phyloP scores from a whole-genome alignment of 30 jellyfish, hydroid and myxozoan genomes.

The Aurelia aurita complex sp. Pacific region DNA sequence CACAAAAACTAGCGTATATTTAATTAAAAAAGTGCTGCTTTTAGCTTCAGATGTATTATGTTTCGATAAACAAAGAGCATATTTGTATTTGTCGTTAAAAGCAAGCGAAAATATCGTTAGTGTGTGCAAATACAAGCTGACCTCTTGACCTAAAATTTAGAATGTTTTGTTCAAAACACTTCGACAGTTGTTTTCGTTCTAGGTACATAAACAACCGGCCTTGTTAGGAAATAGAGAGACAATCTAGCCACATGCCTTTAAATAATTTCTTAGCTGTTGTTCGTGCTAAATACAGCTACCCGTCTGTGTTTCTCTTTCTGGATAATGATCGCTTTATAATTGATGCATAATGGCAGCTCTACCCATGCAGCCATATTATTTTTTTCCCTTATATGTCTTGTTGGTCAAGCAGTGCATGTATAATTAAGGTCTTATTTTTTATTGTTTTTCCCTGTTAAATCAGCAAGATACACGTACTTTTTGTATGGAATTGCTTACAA shows the following conservation, averaged over 20 bases:
- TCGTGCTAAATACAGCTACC: slow-evolving; percentile 25
- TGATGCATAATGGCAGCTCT: background rate
- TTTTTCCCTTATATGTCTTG: background rate
- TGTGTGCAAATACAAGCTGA: background rate
- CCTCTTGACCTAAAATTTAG: background rate
- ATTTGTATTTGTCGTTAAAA: too few species aligned
- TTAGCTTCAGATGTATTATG: too few species aligned
- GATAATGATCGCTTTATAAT: background rate
- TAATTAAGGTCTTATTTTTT: too few species aligned
- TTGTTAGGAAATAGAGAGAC: background rate
- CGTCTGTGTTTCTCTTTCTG: slow-evolving; percentile 29
- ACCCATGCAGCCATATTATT: too few species aligned
- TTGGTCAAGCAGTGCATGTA: background rate
- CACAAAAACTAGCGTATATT: too few species aligned
- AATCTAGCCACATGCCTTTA: slow-evolving; percentile 21
- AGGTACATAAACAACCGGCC: background rate
- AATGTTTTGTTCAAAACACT: background rate
- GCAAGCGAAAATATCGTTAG: background rate
- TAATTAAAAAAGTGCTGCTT: too few species aligned
- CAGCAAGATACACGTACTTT: slow-evolving; percentile 10
- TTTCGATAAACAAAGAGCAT: too few species aligned
- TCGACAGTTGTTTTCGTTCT: background rate
- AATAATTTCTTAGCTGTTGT: slow-evolving; percentile 10
- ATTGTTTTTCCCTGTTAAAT: background rate
- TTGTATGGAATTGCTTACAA: background rate